Percentiles rank a stretch among this genome's conserved stretches.
These are phyloP conservation scores for Elachura formosa DNA, from an alignment of 2,113 vertebrate genomes.

Conservation along the genomic window DNA sequence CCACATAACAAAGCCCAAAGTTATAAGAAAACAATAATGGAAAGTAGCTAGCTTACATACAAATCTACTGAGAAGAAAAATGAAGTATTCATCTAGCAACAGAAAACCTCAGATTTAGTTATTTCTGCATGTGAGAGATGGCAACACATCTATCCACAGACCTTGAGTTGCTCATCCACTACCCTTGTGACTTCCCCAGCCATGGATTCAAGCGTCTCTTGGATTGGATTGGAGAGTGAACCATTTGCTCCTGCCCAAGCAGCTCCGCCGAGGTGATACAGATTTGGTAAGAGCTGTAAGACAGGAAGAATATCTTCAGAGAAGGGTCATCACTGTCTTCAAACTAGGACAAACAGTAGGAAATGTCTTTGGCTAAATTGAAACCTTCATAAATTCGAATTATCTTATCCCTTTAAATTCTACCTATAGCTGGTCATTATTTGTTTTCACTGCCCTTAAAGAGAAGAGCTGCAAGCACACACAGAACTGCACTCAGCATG, in stretches of 20 bases:
- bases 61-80: not conserved
- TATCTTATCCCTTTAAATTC: not conserved
- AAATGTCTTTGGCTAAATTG: not conserved
- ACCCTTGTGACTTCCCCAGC: constrained; percentile 92
- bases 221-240: constrained; percentile 83
- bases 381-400: not conserved
- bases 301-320: not conserved
- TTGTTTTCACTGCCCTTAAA: not conserved
- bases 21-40: not conserved
- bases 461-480: not conserved
- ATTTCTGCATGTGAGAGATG: not conserved
- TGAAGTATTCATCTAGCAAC: not conserved
- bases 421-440: not conserved
- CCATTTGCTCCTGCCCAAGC: constrained; percentile 81
- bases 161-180: constrained; percentile 95
- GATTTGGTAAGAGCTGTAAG: constrained; percentile 87
- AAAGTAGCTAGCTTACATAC: not conserved
- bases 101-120: not conserved
- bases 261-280: constrained; percentile 87
- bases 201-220: constrained; percentile 94
- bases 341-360: not conserved
- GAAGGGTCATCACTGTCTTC: not conserved
- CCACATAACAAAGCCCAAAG: not conserved
- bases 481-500: not conserved
- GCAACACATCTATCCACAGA: constrained; percentile 33